Evolutionary conservation across 2,797 vertebrate species (phyloP).

Genomic region (Scarus forsteni): DNA sequence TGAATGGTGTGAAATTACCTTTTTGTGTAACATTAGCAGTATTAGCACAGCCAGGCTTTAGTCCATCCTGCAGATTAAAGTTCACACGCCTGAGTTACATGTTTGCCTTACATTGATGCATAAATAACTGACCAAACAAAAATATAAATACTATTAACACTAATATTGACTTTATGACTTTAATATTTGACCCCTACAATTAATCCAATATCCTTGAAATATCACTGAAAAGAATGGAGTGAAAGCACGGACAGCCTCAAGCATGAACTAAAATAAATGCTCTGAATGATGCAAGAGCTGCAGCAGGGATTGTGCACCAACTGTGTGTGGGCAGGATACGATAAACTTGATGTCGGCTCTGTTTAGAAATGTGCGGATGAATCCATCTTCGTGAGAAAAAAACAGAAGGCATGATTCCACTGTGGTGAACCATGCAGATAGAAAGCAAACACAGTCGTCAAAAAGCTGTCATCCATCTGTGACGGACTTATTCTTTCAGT

Average conservation of each 20-base stretch:
- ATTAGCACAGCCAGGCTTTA: no score
- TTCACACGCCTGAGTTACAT: no score
- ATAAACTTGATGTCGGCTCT: constrained; percentile 21
- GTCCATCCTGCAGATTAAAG: no score
- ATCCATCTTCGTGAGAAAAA: constrained; percentile 29
- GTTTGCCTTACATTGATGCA: no score
- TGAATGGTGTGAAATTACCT: no score
- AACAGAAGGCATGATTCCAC: constrained; percentile 2
- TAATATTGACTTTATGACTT: no score
- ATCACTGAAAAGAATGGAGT: neutral
- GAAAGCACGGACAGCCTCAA: neutral
- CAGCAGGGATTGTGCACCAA: neutral
- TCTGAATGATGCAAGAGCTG: neutral
- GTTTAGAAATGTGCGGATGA: constrained; percentile 14
- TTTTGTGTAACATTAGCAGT: no score
- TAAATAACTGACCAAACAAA: no score
- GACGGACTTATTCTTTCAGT: neutral
- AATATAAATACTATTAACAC: no score
- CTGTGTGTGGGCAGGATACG: constrained; percentile 20
- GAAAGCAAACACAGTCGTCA: neutral
- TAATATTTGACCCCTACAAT: no score
- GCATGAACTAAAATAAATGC: neutral
- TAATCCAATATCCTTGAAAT: no score
- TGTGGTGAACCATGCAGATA: neutral
- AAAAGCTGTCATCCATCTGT: constrained; percentile 16